These are phyloP conservation scores for Montipora capitata DNA, from an alignment of 92 coral and sea anemone genomes.

Conservation along the genomic window DNA sequence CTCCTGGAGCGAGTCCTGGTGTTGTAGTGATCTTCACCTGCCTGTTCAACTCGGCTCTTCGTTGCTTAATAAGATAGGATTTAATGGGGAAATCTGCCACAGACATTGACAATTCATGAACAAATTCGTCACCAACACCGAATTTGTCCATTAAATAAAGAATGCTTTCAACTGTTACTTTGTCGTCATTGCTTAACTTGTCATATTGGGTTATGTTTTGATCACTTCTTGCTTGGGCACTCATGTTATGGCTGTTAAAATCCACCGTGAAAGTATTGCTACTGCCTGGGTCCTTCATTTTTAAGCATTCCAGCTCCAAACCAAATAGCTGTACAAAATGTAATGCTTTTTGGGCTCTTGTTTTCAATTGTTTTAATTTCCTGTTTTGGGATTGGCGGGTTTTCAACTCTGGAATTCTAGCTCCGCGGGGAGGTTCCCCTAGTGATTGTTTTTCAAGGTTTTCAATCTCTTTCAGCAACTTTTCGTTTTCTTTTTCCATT, in stretches of 20 bases:
- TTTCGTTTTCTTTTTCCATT: slow-evolving; percentile 14
- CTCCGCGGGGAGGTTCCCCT: background rate
- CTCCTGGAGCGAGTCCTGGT: too few relatives aligned
- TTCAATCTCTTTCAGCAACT: slow-evolving; percentile 48
- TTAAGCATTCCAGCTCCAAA: slow-evolving; percentile 55
- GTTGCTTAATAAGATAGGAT: too few relatives aligned
- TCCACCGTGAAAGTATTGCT: slow-evolving; percentile 35
- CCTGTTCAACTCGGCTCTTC: too few relatives aligned
- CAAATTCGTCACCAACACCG: too few relatives aligned
- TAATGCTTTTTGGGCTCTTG: slow-evolving; percentile 64
- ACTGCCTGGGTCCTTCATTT: slow-evolving; percentile 42
- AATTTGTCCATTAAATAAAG: slow-evolving; percentile 63
- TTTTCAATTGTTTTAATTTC: background rate
- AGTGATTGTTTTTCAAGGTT: slow-evolving; percentile 58
- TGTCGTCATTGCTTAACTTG: slow-evolving; percentile 47
- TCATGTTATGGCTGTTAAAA: background rate
- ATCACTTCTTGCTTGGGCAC: background rate
- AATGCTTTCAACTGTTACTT: slow-evolving; percentile 63
- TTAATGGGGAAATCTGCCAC: too few relatives aligned
- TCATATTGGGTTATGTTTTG: background rate
- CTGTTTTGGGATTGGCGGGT: slow-evolving; percentile 2
- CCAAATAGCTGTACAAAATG: slow-evolving; percentile 56
- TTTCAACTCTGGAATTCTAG: slow-evolving; percentile 48
- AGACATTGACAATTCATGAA: too few relatives aligned
- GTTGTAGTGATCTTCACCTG: too few relatives aligned